These are phyloP conservation scores for Scyliorhinus canicula DNA, from an alignment of 2,797 vertebrate species.

Conservation along the genomic window DNA sequence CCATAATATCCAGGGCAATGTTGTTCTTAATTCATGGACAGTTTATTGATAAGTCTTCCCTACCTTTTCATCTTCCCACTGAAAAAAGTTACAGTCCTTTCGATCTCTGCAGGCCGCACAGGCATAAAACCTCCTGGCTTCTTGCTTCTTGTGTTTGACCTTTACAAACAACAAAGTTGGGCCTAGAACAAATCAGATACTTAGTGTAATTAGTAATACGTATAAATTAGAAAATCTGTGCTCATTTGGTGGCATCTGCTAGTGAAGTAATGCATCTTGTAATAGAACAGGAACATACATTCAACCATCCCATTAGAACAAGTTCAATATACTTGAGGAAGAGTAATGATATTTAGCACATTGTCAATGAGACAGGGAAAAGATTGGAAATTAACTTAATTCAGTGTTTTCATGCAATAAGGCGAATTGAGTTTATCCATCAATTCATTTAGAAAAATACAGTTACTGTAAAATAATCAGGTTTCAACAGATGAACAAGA, in stretches of 20 bases:
- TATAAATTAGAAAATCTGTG: neutral
- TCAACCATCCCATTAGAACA: neutral
- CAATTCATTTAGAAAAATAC: neutral
- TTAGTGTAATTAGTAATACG: neutral
- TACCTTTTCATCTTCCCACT: constrained; percentile 93
- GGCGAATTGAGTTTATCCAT: neutral
- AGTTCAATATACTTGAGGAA: neutral
- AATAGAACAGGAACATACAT: neutral
- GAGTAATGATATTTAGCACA: neutral
- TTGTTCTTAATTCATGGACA: neutral
- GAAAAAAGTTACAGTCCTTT: constrained; percentile 87
- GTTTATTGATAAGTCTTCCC: neutral
- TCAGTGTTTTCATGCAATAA: neutral
- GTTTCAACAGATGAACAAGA: neutral
- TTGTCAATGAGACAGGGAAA: neutral
- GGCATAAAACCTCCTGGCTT: constrained; percentile 76
- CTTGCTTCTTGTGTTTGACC: constrained; percentile 51
- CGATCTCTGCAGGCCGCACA: constrained; percentile 90
- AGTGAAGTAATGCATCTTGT: neutral
- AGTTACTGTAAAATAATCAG: neutral
- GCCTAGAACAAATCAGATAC: constrained; percentile 61
- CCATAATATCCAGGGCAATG: neutral
- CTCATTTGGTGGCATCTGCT: neutral
- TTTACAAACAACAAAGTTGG: constrained; percentile 82
- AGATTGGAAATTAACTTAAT: neutral